Base-by-base conservation (phyloP, 1,140 invertebrate species). In the Steinernema feltiae region DNA sequence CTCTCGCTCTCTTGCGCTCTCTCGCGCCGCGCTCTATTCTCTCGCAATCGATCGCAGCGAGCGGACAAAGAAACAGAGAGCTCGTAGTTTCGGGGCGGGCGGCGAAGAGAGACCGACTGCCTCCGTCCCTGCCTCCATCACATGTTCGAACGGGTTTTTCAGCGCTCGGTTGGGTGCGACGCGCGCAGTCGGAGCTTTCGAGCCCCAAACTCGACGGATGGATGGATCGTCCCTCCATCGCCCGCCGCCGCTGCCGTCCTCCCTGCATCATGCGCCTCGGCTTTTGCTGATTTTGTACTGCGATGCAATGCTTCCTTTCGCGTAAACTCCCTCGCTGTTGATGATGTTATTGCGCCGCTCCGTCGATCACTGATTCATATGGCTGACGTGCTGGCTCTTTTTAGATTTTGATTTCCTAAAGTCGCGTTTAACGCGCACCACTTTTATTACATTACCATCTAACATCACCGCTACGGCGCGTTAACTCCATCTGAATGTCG, bases 101-200 rank as follows among this genome's bases (percentile, higher is more conserved):
- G 41, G 7, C 41, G 41, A 7, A 46, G 41, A 46, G 41, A 12
- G 41, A n/a, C n/a, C 35, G 35, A 18, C 35, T 7, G 12, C 3
- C 53, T 63, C 7, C 53, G 7, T 63, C 53, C 15, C 53, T 27
- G 53, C 53, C 53, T 3, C 24, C 53, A 21, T 63, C 53, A 63
- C 53, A 63, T 63, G 53, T 63, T 63, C 53, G 53, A 63, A 63
- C 53, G 53, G 24, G 53, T 63, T 63, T 63, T 63, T 63, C 53
- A 17, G 53, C 41, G 53, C 53, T 63, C 53, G 24, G 53, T 63
- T 15, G 12, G 53, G 53, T 27, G 53, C 12, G 53, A 63, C 53
- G 53, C 53, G 53, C 53, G 53, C 53, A 63, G 53, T 63, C 53
- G 35, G 35, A 41, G 35, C 35, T 41, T 18, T 18, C 7, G 53